Evolutionary conservation across 2,113 vertebrate species (phyloP).

Genomic region (Hemicordylus capensis): DNA sequence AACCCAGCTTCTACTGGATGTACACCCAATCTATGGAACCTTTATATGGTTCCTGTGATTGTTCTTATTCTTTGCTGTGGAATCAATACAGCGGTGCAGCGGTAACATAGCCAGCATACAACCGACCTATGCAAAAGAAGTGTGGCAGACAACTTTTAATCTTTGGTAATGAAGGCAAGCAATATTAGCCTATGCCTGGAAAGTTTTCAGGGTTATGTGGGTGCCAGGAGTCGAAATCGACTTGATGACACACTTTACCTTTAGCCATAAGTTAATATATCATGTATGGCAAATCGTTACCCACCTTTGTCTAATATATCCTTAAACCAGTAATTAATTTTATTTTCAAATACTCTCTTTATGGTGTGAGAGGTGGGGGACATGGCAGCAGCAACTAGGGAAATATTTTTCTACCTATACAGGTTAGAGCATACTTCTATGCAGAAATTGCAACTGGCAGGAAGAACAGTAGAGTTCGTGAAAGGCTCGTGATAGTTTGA

Average conservation of each 20-base stretch:
- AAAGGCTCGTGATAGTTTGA: constrained; percentile 27
- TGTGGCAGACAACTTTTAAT: neutral
- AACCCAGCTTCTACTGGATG: no score
- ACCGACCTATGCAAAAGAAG: neutral
- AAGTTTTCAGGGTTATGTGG: no score
- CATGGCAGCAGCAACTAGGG: neutral
- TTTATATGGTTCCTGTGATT: no score
- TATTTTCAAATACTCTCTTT: no score
- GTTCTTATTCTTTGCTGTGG: no score
- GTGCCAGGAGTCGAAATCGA: no score
- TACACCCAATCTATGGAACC: no score
- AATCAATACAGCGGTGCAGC: no score
- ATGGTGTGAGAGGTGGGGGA: no score
- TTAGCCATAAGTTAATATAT: no score
- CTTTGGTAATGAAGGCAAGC: neutral
- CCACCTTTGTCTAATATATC: neutral
- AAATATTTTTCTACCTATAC: constrained; percentile 15
- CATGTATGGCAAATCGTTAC: neutral
- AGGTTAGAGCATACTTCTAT: constrained; percentile 39
- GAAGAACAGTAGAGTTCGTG: constrained; percentile 34
- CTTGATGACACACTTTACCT: no score
- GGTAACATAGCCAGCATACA: no score
- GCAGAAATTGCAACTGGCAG: constrained; percentile 23
- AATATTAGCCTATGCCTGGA: neutral
- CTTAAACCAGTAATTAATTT: neutral